Conservation (phyloP, 1,140 invertebrate species). For the Heliconius melpomene region DNA sequence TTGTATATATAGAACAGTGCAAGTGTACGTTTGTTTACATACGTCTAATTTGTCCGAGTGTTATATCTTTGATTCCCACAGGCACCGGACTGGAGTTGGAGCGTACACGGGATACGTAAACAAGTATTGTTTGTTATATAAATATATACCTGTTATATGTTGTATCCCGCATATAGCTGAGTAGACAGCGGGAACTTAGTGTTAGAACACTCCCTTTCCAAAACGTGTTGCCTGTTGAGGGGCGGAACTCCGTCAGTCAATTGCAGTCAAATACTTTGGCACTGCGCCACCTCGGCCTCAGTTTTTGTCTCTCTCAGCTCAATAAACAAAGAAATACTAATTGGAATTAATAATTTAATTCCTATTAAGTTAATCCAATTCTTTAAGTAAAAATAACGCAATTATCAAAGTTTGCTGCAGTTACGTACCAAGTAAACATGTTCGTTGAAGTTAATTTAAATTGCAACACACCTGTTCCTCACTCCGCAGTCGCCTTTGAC, state of each 20-base stretch:
- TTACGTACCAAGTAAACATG: background rate
- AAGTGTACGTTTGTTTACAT: background rate
- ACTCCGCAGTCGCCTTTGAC: constrained; percentile 2
- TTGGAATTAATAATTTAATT: too few relatives aligned
- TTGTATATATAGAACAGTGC: background rate
- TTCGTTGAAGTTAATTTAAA: background rate
- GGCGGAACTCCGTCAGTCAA: too few relatives aligned
- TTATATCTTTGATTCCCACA: background rate
- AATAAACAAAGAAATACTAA: too few relatives aligned
- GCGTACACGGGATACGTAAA: background rate
- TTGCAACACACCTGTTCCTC: constrained; percentile 10
- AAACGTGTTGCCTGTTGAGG: too few relatives aligned
- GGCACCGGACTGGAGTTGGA: background rate
- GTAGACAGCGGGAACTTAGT: too few relatives aligned
- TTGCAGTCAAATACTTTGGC: too few relatives aligned
- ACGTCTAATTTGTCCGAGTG: background rate
- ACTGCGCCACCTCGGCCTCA: too few relatives aligned
- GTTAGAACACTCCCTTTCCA: too few relatives aligned
- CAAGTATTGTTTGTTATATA: background rate
- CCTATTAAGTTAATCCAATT: too few relatives aligned
- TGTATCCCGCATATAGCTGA: too few relatives aligned
- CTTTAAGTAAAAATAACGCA: background rate
- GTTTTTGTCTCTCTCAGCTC: too few relatives aligned
- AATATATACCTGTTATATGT: background rate
- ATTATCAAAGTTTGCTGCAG: background rate